Evolutionary conservation across 2,888 invertebrate genomes (phyloP).

Genomic region (Balanococcus diminutus): DNA sequence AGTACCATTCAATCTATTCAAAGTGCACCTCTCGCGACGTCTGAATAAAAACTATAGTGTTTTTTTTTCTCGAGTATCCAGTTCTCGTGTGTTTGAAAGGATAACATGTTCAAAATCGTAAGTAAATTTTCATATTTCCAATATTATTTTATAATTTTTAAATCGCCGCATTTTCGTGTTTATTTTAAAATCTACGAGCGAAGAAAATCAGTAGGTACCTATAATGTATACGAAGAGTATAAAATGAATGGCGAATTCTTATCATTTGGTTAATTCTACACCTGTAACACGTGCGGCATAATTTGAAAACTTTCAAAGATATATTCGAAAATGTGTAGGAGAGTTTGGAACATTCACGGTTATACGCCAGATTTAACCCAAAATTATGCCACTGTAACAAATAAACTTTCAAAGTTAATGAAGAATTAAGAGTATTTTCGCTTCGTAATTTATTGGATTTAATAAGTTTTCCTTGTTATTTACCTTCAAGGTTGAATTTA

Average conservation of each 20-base stretch:
- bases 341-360: background rate
- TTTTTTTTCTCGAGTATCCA: background rate
- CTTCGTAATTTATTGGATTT: constrained; percentile 9
- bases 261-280: background rate
- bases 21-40: background rate
- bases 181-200: background rate
- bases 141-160: background rate
- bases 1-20: background rate
- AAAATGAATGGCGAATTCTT: background rate
- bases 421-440: background rate
- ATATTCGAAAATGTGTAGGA: background rate
- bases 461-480: background rate
- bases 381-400: background rate
- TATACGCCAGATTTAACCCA: background rate
- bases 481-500: background rate
- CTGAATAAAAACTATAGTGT: too few relatives aligned
- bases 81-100: background rate
- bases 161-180: background rate
- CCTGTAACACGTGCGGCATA: constrained; percentile 19
- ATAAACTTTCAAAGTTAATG: background rate
- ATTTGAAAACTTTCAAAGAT: constrained; percentile 14
- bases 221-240: background rate
- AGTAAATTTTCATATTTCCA: background rate
- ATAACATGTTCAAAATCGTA: background rate
- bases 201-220: background rate